A percentile compares a stretch with the other conserved stretches of the same genome.
Conservation (phyloP, 2,113 vertebrate genomes). For the Pampusana beccarii region DNA sequence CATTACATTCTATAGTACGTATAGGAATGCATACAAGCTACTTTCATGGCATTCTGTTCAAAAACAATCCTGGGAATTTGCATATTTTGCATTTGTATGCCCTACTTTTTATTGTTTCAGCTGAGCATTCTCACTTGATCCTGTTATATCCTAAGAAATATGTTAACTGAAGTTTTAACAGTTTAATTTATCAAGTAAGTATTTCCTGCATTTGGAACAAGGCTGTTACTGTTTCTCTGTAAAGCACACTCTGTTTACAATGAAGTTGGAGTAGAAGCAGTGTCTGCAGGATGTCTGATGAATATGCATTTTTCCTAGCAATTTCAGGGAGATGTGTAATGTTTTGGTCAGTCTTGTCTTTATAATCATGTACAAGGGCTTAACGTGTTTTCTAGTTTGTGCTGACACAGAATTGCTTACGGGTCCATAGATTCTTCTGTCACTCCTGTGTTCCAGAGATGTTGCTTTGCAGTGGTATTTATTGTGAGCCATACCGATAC, state of each 20-base stretch:
- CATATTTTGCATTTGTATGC: not conserved
- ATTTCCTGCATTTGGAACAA: not conserved
- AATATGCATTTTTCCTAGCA: not conserved
- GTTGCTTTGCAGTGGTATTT: not conserved
- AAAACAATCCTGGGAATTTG: fast-evolving
- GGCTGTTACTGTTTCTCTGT: not conserved
- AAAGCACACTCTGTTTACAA: not conserved
- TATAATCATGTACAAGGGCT: not conserved
- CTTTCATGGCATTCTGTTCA: not conserved
- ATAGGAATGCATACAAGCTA: not conserved
- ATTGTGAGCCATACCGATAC: not conserved
- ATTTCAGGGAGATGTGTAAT: not conserved
- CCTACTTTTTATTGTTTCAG: not conserved
- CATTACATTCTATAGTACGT: not conserved
- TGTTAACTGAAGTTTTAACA: not conserved
- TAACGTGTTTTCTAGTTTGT: not conserved
- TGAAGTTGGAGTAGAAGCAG: not conserved
- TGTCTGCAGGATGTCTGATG: not conserved
- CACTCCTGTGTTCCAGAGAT: not conserved
- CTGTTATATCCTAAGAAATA: not conserved
- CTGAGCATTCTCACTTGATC: not conserved
- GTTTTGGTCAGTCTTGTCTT: not conserved
- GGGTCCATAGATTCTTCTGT: not conserved
- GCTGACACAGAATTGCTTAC: not conserved
- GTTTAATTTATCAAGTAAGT: not conserved